phyloP scores from a whole-genome alignment of 1,140 invertebrate genomes.

The Agrilus planipennis region DNA sequence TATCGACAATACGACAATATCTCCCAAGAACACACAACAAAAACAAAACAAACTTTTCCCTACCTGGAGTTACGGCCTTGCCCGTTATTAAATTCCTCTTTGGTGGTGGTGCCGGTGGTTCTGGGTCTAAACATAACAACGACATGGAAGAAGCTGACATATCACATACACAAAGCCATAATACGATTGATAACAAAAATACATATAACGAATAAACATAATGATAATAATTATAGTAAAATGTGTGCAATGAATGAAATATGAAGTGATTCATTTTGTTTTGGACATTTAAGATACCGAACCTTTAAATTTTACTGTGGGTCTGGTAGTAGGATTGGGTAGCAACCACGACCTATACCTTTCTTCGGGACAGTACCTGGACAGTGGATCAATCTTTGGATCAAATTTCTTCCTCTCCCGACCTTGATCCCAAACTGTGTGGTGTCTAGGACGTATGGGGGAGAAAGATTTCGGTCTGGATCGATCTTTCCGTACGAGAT shows the following conservation, averaged over 20 bases:
- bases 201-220: constrained; percentile 12
- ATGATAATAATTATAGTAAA: constrained; percentile 4
- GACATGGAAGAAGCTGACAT: constrained; percentile 1
- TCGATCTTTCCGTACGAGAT: constrained; percentile 24
- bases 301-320: constrained; percentile 63
- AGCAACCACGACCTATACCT: constrained; percentile 36
- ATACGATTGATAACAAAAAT: neutral
- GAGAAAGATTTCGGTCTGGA: constrained; percentile 35
- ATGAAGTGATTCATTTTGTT: constrained; percentile 4
- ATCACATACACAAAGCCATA: neutral
- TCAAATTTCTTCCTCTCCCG: constrained; percentile 58
- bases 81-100: too few species aligned
- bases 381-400: constrained; percentile 48
- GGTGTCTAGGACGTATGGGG: constrained; percentile 20
- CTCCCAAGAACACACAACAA: neutral
- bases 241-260: constrained; percentile 7
- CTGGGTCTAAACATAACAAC: constrained; percentile 11
- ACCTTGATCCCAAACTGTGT: constrained; percentile 35
- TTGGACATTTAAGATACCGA: constrained; percentile 23
- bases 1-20: neutral
- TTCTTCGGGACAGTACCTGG: constrained; percentile 18
- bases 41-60: neutral
- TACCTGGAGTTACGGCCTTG: too few species aligned
- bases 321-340: constrained; percentile 40
- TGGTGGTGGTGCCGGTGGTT: constrained; percentile 11